phyloP scores from a whole-genome alignment of 2,797 vertebrate genomes.

The Anomalospiza imberbis region DNA sequence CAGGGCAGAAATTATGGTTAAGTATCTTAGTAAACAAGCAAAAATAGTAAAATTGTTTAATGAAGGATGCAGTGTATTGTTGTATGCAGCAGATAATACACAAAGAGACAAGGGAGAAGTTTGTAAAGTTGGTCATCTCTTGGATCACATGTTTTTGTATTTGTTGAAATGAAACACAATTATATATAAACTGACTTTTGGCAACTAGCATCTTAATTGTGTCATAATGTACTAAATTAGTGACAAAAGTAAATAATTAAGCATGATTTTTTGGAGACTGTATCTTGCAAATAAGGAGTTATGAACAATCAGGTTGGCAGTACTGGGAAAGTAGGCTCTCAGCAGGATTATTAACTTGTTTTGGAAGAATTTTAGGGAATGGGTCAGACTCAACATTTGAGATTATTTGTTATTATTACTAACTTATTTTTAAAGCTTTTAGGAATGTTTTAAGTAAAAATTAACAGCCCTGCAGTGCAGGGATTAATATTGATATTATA shows the following conservation, averaged over 20 bases:
- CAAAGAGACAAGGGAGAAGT: not conserved
- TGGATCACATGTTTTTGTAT: not conserved
- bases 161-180: not conserved
- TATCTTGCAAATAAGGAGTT: not conserved
- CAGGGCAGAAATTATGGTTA: not conserved
- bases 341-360: not conserved
- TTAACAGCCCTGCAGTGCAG: not conserved
- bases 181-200: not conserved
- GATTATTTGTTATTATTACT: not conserved
- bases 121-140: not conserved
- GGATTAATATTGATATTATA: not conserved
- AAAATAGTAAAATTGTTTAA: not conserved
- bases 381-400: not conserved
- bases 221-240: not conserved
- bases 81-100: not conserved
- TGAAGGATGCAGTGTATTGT: not conserved
- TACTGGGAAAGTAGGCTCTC: not conserved
- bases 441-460: not conserved
- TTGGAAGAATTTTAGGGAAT: not conserved
- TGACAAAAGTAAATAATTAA: not conserved
- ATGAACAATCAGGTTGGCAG: not conserved
- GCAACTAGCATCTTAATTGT: not conserved
- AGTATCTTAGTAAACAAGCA: not conserved
- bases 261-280: not conserved
- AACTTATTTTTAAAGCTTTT: constrained; percentile 3